These are phyloP conservation scores for Darwinula stevensoni DNA, from an alignment of 2,888 invertebrate species.

Conservation along the genomic window DNA sequence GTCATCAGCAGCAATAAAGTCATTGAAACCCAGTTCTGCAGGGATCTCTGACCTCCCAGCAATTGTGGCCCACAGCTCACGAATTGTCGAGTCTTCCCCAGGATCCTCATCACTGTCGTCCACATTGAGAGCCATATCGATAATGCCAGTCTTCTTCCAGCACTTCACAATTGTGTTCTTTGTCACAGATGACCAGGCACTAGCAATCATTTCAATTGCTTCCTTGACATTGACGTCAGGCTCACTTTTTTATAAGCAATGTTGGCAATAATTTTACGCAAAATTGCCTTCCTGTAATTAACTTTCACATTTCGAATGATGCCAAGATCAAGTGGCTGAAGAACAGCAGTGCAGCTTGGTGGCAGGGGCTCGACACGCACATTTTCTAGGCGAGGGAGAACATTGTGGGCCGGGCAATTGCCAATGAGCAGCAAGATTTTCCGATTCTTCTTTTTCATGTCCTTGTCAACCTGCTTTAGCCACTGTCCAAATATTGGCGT, in stretches of 20 bases:
- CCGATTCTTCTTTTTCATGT: slow-evolving; percentile 11
- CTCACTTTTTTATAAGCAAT: background rate
- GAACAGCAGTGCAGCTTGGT: slow-evolving; percentile 11
- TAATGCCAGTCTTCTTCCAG: background rate
- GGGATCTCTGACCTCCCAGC: slow-evolving; percentile 1
- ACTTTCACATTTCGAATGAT: slow-evolving; percentile 10
- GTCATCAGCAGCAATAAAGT: slow-evolving; percentile 1
- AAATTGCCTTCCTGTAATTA: slow-evolving; percentile 9
- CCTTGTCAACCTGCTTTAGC: slow-evolving; percentile 11
- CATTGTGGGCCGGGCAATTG: slow-evolving; percentile 12
- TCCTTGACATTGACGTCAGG: background rate
- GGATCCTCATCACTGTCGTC: background rate
- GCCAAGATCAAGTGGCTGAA: slow-evolving; percentile 11
- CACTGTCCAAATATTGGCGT: slow-evolving; percentile 11
- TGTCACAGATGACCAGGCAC: background rate
- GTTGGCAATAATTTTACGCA: slow-evolving; percentile 1
- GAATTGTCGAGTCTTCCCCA: background rate
- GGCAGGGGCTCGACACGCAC: slow-evolving; percentile 13
- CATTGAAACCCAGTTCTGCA: background rate
- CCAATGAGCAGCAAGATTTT: slow-evolving; percentile 13
- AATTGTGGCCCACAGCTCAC: background rate
- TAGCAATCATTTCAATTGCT: background rate
- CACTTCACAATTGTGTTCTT: slow-evolving; percentile 1
- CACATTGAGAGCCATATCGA: background rate
- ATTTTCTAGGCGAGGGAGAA: slow-evolving; percentile 10